Conservation (phyloP, 2,797 vertebrate species). For the Pangasius macronema region DNA sequence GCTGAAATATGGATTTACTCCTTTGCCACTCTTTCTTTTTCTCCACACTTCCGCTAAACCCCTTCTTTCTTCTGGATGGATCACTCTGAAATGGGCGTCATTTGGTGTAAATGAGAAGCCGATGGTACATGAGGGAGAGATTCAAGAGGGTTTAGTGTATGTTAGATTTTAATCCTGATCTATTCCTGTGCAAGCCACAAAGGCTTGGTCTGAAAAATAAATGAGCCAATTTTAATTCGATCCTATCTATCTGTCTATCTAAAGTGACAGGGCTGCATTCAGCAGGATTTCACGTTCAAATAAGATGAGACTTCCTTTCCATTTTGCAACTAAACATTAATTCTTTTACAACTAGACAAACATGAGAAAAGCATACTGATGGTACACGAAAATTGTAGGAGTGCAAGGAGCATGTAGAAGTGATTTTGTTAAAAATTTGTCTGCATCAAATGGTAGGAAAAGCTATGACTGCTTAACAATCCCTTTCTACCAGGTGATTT, state of each 20-base stretch:
- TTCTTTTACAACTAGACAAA: background rate
- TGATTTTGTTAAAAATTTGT: background rate
- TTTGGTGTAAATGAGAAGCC: constrained; percentile 49
- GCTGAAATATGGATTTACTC: constrained; percentile 65
- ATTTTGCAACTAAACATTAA: background rate
- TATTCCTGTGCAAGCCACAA: constrained; percentile 12
- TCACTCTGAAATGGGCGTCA: constrained; percentile 21
- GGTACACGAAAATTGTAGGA: background rate
- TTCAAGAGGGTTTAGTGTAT: constrained; percentile 28
- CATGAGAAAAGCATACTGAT: background rate
- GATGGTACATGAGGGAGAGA: constrained; percentile 43
- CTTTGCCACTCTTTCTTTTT: constrained; percentile 34
- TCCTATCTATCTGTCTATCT: background rate
- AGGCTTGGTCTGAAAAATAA: constrained; percentile 21
- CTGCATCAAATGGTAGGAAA: background rate
- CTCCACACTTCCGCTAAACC: constrained; percentile 8
- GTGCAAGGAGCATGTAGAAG: background rate
- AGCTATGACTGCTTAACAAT: background rate
- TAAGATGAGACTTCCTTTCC: background rate
- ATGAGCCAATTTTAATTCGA: background rate
- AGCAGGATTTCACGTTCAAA: background rate
- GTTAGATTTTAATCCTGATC: constrained; percentile 45
- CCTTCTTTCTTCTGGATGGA: constrained; percentile 23
- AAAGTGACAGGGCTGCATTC: background rate
- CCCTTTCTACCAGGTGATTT: background rate